A percentile compares a stretch with the other conserved stretches of the same genome.
These are phyloP conservation scores for Condylostylus longicornis DNA, from an alignment of 1,140 invertebrate genomes.

Conservation along the genomic window DNA sequence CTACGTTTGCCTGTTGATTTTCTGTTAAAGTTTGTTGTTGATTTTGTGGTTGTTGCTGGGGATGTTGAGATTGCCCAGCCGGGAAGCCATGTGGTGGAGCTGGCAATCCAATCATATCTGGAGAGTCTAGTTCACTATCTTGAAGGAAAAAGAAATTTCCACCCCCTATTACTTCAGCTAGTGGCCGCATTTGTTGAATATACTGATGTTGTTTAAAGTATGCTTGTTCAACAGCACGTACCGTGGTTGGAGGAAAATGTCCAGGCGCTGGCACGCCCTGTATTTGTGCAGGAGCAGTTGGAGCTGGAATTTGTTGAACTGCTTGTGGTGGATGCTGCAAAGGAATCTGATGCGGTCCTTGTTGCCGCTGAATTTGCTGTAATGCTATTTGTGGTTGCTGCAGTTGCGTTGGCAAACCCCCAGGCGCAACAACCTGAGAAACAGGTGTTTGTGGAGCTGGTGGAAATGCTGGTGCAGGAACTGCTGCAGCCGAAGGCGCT, in stretches of 20 bases:
- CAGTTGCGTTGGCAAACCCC: conserved; percentile 4
- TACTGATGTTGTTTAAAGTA: conserved; percentile 41
- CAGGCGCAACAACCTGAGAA: conserved; percentile 2
- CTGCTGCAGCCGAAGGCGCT: conserved; percentile 24
- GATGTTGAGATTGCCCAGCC: conserved; percentile 9
- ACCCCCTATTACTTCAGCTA: conserved; percentile 49
- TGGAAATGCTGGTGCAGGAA: conserved; percentile 33
- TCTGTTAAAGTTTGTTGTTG: background rate
- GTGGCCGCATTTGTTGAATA: conserved; percentile 41
- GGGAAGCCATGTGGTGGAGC: conserved; percentile 30
- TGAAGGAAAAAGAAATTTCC: conserved; percentile 62
- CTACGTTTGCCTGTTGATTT: background rate
- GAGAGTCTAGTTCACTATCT: conserved; percentile 59
- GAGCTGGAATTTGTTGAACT: conserved; percentile 7
- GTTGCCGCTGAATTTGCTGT: conserved; percentile 9
- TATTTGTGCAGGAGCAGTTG: conserved; percentile 6
- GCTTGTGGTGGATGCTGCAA: conserved; percentile 19
- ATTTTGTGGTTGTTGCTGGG: background rate
- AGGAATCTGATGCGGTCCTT: conserved; percentile 8
- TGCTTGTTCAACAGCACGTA: conserved; percentile 41
- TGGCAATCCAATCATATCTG: conserved; percentile 29
- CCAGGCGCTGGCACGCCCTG: conserved; percentile 8
- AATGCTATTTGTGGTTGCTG: conserved; percentile 1
- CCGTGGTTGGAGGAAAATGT: conserved; percentile 33
- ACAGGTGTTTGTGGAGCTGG: conserved; percentile 22